phyloP scores from a whole-genome alignment of 2,797 vertebrate genomes.

The Kryptopterus vitreolus region DNA sequence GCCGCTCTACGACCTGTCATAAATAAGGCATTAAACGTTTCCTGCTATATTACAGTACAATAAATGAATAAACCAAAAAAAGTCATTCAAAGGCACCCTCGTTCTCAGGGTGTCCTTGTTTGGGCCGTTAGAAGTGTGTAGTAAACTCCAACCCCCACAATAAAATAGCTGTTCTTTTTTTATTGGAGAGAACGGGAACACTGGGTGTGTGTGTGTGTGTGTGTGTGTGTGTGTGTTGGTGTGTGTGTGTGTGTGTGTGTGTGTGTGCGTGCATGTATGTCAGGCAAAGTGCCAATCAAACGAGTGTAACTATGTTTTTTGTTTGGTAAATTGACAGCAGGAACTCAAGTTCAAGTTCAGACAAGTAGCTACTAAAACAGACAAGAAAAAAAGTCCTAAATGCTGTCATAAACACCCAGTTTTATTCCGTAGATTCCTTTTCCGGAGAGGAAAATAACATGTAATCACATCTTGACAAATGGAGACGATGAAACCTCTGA shows the following conservation, averaged over 20 bases:
- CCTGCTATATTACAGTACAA: neutral
- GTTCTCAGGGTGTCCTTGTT: neutral
- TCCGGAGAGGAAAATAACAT: neutral
- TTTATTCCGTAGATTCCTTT: neutral
- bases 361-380: neutral
- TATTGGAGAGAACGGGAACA: conserved; percentile 39
- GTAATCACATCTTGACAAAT: neutral
- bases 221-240: too few species aligned
- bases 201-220: conserved; percentile 45
- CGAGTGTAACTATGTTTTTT: conserved; percentile 9
- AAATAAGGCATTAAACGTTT: neutral
- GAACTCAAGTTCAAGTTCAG: neutral
- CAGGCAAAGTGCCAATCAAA: conserved; percentile 37
- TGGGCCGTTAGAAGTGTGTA: neutral
- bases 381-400: neutral
- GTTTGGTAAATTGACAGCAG: neutral
- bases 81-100: too few species aligned
- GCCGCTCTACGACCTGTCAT: neutral
- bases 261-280: conserved; percentile 40
- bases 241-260: too few species aligned
- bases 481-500: neutral
- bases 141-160: conserved; percentile 18
- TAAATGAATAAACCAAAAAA: neutral
- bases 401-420: neutral
- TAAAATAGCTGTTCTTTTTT: conserved; percentile 48